Percentiles rank a stretch among this genome's conserved stretches.
Evolutionary conservation across 2,113 vertebrate genomes (phyloP).

Genomic region (Dipodomys spectabilis): DNA sequence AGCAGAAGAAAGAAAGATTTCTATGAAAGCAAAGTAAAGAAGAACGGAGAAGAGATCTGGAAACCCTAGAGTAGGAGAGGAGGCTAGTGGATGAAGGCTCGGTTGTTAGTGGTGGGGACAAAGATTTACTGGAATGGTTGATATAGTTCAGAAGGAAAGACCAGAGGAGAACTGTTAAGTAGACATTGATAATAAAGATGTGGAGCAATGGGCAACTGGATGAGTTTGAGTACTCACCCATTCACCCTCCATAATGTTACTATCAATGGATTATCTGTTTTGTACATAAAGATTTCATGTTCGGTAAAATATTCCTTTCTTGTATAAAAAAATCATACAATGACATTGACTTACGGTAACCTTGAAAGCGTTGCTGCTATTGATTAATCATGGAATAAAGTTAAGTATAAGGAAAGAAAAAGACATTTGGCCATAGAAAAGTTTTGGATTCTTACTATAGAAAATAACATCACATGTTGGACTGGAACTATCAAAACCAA

Average conservation of each 20-base stretch:
- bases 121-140: not conserved
- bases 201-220: not conserved
- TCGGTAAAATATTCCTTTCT: conserved; percentile 5
- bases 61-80: not conserved
- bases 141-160: not conserved
- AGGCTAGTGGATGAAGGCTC: not conserved
- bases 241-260: not conserved
- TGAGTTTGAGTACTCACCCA: not conserved
- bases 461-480: conserved; percentile 7
- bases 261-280: not conserved
- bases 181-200: not conserved
- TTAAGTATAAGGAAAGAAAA: not conserved
- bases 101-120: too few species aligned
- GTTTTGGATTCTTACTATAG: not conserved
- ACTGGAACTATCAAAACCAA: conserved; percentile 10
- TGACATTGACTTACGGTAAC: not conserved
- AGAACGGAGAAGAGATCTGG: not conserved
- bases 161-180: not conserved
- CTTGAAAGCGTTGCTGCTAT: conserved; percentile 19
- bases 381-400: conserved; percentile 36
- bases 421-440: not conserved
- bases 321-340: not conserved
- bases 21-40: not conserved
- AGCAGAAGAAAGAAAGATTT: not conserved
- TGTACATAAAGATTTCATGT: not conserved